phyloP scores from a whole-genome alignment of 2,113 vertebrate genomes.

The Glareola pratincola region DNA sequence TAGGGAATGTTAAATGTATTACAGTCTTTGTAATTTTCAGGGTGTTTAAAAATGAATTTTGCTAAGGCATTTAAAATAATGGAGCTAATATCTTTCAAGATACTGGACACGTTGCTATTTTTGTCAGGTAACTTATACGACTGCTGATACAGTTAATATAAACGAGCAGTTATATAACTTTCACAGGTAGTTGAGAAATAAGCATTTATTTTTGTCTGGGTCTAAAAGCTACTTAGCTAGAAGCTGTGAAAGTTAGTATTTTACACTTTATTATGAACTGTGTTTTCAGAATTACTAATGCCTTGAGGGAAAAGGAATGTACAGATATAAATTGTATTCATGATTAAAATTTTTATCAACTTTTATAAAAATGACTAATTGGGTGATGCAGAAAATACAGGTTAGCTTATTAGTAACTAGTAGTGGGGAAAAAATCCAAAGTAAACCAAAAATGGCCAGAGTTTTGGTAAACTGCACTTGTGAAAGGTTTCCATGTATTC shows the following conservation, averaged over 20 bases:
- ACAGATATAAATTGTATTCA: not conserved
- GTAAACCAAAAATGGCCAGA: not conserved
- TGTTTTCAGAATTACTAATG: not conserved
- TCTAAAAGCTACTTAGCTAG: not conserved
- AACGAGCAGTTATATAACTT: not conserved
- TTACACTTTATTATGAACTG: not conserved
- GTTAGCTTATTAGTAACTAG: not conserved
- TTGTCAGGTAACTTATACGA: not conserved
- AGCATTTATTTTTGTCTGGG: not conserved
- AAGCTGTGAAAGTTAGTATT: not conserved
- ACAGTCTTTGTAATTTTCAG: not conserved
- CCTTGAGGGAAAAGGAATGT: not conserved
- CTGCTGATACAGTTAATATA: not conserved
- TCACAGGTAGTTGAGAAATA: not conserved
- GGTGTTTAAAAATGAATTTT: slow-evolving; percentile 24
- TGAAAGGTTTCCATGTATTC: not conserved
- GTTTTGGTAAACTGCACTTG: not conserved
- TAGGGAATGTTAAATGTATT: slow-evolving; percentile 11
- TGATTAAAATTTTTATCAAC: not conserved
- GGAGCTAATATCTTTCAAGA: not conserved
- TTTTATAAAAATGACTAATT: not conserved
- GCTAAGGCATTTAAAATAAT: not conserved
- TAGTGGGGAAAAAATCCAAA: not conserved
- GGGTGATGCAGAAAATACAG: not conserved
- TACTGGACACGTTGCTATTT: not conserved